Conservation (phyloP, 2,888 invertebrate genomes). For the Hyalella azteca region DNA sequence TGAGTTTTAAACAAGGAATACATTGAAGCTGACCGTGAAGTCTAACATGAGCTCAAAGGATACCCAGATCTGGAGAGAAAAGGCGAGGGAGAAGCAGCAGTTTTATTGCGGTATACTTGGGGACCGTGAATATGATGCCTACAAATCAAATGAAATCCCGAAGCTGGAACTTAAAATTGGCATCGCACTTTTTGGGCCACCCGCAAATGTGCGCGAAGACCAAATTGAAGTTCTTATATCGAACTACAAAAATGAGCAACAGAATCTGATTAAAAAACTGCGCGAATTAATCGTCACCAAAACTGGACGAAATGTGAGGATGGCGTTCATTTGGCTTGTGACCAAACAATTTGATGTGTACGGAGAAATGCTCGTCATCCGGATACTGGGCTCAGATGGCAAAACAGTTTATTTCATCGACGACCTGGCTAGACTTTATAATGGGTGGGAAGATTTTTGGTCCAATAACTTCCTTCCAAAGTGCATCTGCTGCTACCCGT, state of each 20-base stretch:
- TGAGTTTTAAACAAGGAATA: no score
- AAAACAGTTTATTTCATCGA: not conserved
- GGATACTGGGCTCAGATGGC: not conserved
- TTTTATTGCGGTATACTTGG: not conserved
- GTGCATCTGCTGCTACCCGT: not conserved
- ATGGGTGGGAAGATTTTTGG: not conserved
- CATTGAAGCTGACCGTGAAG: no score
- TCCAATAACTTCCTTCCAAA: not conserved
- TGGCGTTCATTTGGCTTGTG: not conserved
- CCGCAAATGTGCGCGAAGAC: not conserved
- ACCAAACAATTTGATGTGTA: not conserved
- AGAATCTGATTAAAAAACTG: not conserved
- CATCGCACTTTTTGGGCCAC: not conserved
- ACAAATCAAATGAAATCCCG: not conserved
- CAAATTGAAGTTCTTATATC: not conserved
- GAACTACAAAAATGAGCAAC: not conserved
- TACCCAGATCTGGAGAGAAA: not conserved
- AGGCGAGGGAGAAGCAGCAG: not conserved
- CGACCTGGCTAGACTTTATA: not conserved
- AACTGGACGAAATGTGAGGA: not conserved
- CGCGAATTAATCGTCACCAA: not conserved
- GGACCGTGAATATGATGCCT: not conserved
- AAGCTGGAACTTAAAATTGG: not conserved
- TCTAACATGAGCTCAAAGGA: not conserved
- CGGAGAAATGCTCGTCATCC: not conserved